Conservation (phyloP, 2,888 invertebrate genomes). For the Diarsia dahlii region DNA sequence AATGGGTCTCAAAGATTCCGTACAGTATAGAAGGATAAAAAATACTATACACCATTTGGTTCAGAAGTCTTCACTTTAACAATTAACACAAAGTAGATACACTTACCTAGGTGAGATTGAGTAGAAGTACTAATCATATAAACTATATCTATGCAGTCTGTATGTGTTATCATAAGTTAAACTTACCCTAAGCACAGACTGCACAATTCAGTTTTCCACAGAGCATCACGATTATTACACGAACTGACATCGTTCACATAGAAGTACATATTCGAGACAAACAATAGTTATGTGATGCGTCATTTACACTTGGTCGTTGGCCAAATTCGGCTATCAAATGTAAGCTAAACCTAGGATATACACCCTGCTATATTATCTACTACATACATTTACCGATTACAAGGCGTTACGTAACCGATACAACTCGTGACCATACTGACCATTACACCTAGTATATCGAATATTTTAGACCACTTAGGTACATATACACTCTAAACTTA, state of each 20-base stretch:
- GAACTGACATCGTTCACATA: slow-evolving; percentile 41
- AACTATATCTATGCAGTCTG: slow-evolving; percentile 73
- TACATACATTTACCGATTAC: slow-evolving; percentile 54
- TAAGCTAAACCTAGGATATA: slow-evolving; percentile 57
- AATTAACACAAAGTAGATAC: slow-evolving; percentile 65
- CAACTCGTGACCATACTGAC: slow-evolving; percentile 25
- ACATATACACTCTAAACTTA: slow-evolving; percentile 41
- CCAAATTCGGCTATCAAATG: slow-evolving; percentile 62
- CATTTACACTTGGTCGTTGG: slow-evolving; percentile 65
- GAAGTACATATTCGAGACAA: slow-evolving; percentile 51
- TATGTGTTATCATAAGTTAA: slow-evolving; percentile 67
- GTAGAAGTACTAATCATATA: slow-evolving; percentile 57
- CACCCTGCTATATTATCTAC: slow-evolving; percentile 54
- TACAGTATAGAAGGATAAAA: slow-evolving; percentile 63
- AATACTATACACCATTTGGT: slow-evolving; percentile 69
- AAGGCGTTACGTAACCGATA: slow-evolving; percentile 56
- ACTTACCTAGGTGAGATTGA: slow-evolving; percentile 65
- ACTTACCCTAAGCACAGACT: slow-evolving; percentile 69
- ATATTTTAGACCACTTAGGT: slow-evolving; percentile 57
- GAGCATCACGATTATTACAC: slow-evolving; percentile 41
- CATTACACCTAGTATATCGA: slow-evolving; percentile 47
- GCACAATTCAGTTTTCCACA: slow-evolving; percentile 58
- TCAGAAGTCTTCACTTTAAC: slow-evolving; percentile 70
- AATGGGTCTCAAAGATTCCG: slow-evolving; percentile 67
- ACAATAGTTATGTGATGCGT: slow-evolving; percentile 56